A percentile compares a stretch with the other conserved stretches of the same genome.
phyloP scores from a whole-genome alignment of 2,888 invertebrate genomes.

The Agriopis aurantiaria region DNA sequence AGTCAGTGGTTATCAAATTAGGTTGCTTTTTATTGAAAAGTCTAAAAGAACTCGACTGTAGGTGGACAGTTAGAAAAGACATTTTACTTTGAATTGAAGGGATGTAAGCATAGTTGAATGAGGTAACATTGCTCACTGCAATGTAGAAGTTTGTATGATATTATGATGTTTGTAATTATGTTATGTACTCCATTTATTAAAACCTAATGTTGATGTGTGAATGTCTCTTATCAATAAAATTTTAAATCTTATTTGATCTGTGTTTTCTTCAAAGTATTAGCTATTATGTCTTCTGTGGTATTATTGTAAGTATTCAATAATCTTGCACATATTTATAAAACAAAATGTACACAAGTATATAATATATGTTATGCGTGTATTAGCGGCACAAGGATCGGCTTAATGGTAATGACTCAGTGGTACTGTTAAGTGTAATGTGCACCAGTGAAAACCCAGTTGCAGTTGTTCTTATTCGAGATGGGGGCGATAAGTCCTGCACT shows the following conservation, averaged over 20 bases:
- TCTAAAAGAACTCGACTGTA: conserved; percentile 15
- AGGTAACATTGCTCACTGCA: conserved; percentile 61
- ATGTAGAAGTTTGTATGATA: conserved; percentile 71
- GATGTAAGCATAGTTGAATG: conserved; percentile 47
- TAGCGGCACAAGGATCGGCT: too few relatives aligned
- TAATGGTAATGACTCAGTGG: too few relatives aligned
- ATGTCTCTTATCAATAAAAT: conserved; percentile 86
- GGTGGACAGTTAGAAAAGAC: conserved; percentile 30
- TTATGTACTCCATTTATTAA: conserved; percentile 72
- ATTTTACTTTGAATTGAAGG: conserved; percentile 42
- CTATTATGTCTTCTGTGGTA: too few relatives aligned
- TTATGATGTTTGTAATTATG: conserved; percentile 66
- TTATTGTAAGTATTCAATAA: background rate
- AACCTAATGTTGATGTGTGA: conserved; percentile 85
- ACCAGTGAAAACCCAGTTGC: too few relatives aligned
- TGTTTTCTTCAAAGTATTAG: conserved; percentile 17
- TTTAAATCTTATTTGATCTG: conserved; percentile 56
- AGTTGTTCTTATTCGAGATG: too few relatives aligned
- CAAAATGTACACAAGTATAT: background rate
- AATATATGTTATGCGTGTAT: too few relatives aligned
- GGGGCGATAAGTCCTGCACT: too few relatives aligned
- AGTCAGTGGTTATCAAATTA: conserved; percentile 13
- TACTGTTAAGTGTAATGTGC: too few relatives aligned
- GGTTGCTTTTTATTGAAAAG: conserved; percentile 24
- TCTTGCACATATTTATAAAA: background rate